Evolutionary conservation across 2,797 vertebrate genomes (phyloP), one percentile per base, ranked within the genome.

Genomic region (Coranthus polyacanthus): DNA sequence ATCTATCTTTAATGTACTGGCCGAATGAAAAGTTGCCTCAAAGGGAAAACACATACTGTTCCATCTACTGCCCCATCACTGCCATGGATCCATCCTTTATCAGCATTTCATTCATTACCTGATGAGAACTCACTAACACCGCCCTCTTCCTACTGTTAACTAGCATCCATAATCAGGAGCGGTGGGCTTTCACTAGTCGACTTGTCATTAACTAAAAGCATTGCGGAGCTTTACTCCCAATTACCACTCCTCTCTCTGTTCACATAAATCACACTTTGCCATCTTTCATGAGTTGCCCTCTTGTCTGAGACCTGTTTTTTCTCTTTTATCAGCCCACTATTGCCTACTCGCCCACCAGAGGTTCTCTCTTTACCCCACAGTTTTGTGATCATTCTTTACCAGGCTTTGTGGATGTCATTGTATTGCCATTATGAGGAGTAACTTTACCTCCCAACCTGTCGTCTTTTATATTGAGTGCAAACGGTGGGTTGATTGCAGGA

Each of bases 141-240:
- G 62, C 67, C 71, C 60, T 65, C 55, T 69, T 79, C 69, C 60
- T 37, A 62, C 76, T 22, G 77, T 88, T 91, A 89, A 91, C 87
- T 80, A 85, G 73, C 51, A 56, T 82, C 58, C 63, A 78, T 88
- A 81, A 84, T 86, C 59, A 70, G 73, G 42, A 57, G 68, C 21
- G 8, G 72, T 65, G 72, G 83, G 90, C 85, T 88, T 85, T 91
- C 89, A 88, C 84, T 85, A 88, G 88, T 88, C 54, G 75, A 86
- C 85, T 89, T 73, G 83, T 90, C 90, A 89, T 92, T 91, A 90
- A 91, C 89, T 92, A 92, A 92, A 90, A 92, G 92, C 88, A 87
- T 78, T 64, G 66, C 57, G 70, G 83, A 88, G 89, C 88, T 89
- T 89, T 91, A 83, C 81, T 89, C 76, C 79, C 89, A 88, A 92